phyloP scores from a whole-genome alignment of 2,797 vertebrate species.

The Allobates femoralis region DNA sequence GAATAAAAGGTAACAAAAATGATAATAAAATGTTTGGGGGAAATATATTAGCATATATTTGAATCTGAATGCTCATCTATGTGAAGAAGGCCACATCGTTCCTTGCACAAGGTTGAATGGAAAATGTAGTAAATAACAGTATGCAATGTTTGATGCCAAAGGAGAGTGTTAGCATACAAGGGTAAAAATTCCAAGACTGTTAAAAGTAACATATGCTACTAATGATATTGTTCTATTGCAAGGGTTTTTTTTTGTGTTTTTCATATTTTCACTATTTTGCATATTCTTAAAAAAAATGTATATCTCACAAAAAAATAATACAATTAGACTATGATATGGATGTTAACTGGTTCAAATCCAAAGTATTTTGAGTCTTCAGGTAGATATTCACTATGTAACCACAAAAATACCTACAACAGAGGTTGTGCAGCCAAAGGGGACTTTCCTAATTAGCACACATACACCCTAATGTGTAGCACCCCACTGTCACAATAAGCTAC shows the following conservation, averaged over 20 bases:
- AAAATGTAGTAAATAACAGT: background rate
- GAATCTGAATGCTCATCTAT: slow-evolving; percentile 16
- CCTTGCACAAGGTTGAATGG: slow-evolving; percentile 22
- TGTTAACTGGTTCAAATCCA: background rate
- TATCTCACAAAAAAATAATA: background rate
- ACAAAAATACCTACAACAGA: no score
- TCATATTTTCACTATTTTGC: background rate
- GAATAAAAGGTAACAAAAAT: slow-evolving; percentile 32
- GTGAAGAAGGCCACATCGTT: background rate
- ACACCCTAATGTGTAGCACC: no score
- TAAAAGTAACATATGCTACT: background rate
- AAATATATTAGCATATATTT: slow-evolving; percentile 50
- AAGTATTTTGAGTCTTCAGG: background rate
- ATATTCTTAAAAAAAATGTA: background rate
- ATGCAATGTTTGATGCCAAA: background rate
- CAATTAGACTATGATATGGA: background rate
- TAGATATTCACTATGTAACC: background rate
- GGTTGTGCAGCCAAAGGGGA: no score
- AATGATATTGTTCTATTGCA: background rate
- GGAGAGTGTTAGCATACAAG: background rate
- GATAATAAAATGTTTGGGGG: slow-evolving; percentile 39
- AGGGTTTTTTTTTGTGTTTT: background rate
- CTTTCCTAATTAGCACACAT: no score
- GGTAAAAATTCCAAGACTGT: background rate
- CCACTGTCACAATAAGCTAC: no score